A percentile compares a stretch with the other conserved stretches of the same genome.
phyloP scores from a whole-genome alignment of 2,797 vertebrate genomes.

The Malacoraja senta region DNA sequence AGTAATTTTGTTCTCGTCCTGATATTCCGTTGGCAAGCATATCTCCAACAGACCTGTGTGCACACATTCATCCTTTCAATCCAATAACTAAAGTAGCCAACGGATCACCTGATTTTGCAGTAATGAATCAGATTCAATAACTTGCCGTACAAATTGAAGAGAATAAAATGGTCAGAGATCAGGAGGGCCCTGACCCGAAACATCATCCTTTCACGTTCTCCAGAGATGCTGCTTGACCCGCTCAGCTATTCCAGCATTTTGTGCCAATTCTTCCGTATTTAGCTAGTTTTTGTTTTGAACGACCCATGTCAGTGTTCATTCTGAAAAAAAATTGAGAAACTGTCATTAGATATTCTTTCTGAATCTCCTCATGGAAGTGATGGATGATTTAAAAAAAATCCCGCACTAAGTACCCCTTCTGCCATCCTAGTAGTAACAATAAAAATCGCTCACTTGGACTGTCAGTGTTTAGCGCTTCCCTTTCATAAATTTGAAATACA shows the following conservation, averaged over 20 bases:
- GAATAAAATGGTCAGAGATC: not conserved
- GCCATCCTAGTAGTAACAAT: not conserved
- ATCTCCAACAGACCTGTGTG: no score
- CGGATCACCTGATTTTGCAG: not conserved
- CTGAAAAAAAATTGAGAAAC: not conserved
- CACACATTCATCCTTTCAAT: not conserved
- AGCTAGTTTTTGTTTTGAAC: not conserved
- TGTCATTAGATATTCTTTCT: not conserved
- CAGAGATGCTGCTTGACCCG: no score
- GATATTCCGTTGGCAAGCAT: no score
- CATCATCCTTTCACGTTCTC: no score
- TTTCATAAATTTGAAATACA: not conserved
- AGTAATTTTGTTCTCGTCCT: not conserved
- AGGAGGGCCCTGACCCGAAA: no score
- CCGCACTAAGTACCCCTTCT: not conserved
- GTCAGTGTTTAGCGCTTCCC: no score
- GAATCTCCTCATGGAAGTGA: not conserved
- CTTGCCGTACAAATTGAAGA: not conserved
- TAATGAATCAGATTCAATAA: not conserved
- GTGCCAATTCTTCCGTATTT: not conserved
- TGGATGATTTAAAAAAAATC: no score
- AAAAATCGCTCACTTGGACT: no score
- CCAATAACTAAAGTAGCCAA: not conserved
- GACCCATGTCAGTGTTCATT: not conserved
- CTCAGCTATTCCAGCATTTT: no score